These are phyloP conservation scores for Grallaria varia DNA, from an alignment of 2,113 vertebrate species.

Conservation along the genomic window DNA sequence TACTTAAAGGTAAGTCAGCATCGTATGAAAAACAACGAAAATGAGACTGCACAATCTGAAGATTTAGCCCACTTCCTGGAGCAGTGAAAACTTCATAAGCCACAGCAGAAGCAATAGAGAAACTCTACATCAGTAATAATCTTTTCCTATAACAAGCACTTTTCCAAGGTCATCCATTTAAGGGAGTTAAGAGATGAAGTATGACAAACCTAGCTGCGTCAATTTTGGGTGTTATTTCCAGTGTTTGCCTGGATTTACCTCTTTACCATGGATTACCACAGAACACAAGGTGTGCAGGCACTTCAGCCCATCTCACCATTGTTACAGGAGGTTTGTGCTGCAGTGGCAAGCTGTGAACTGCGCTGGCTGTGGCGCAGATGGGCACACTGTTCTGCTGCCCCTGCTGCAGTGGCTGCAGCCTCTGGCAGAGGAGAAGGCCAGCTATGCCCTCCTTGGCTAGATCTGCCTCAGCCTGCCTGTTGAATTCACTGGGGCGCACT, in stretches of 20 bases:
- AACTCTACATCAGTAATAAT: not conserved
- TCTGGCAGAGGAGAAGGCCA: not conserved
- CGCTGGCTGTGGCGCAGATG: not conserved
- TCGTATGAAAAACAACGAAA: not conserved
- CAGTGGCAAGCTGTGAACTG: accelerated
- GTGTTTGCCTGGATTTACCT: not conserved
- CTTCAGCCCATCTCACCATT: not conserved
- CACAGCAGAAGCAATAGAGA: not conserved
- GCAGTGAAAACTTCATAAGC: not conserved
- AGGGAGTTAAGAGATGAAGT: not conserved
- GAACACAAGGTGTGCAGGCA: accelerated
- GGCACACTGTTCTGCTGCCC: accelerated
- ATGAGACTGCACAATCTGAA: not conserved
- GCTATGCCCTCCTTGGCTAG: not conserved
- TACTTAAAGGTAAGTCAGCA: not conserved
- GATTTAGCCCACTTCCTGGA: not conserved
- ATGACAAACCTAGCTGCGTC: not conserved
- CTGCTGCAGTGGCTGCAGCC: not conserved
- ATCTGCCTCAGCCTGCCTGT: not conserved
- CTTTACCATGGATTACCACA: not conserved
- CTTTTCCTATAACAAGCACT: not conserved
- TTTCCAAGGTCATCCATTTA: not conserved
- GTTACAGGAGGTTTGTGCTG: not conserved
- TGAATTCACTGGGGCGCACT: not conserved
- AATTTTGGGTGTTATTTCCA: not conserved